Conservation (phyloP, 2,888 invertebrate species). For the Dascillus cervinus region DNA sequence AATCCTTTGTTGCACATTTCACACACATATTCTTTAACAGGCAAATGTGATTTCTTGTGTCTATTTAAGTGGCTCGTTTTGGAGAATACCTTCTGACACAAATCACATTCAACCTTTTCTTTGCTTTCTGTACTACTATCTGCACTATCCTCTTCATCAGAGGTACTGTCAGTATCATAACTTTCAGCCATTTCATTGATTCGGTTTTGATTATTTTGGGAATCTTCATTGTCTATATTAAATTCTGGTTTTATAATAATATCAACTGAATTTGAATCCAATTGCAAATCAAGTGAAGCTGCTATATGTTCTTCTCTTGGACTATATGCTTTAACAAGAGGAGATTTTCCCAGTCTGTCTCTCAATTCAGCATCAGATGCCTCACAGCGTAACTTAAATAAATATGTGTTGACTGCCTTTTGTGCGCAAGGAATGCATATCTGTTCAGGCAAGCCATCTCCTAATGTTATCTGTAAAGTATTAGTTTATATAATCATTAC, state of each 20-base stretch:
- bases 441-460: conserved; percentile 54
- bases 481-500: conserved; percentile 1
- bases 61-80: conserved; percentile 28
- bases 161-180: conserved; percentile 9
- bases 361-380: conserved; percentile 40
- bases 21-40: conserved; percentile 26
- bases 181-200: conserved; percentile 12
- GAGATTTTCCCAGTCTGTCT: conserved; percentile 26
- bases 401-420: conserved; percentile 44
- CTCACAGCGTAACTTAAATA: conserved; percentile 45
- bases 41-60: conserved; percentile 21
- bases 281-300: conserved; percentile 8
- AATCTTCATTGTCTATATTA: conserved; percentile 15
- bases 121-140: not conserved
- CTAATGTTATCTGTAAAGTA: conserved; percentile 34
- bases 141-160: conserved; percentile 6
- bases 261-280: conserved; percentile 12
- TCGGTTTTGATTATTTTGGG: conserved; percentile 11
- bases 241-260: conserved; percentile 24
- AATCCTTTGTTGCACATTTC: conserved; percentile 33
- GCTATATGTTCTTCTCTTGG: conserved; percentile 13
- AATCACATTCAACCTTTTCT: conserved; percentile 32
- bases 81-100: conserved; percentile 45
- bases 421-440: conserved; percentile 51
- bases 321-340: conserved; percentile 10